Percentiles rank a stretch among this genome's conserved stretches.
Conservation (phyloP, 1,140 invertebrate species). For the Calosoma granatense region DNA sequence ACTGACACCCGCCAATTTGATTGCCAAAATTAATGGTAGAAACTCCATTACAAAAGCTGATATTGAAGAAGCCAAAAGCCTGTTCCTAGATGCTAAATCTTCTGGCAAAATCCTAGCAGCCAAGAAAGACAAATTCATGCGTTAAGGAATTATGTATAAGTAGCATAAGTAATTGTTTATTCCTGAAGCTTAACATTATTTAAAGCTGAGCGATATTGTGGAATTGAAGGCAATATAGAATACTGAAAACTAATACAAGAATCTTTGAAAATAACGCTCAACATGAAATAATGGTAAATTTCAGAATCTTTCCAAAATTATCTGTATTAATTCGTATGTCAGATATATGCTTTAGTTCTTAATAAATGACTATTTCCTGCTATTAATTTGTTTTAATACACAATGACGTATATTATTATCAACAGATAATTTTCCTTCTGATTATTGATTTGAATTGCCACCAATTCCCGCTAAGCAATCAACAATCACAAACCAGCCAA, state of each 20-base stretch:
- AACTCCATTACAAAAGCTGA: conserved; percentile 70
- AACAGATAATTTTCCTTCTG: background rate
- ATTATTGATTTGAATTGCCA: background rate
- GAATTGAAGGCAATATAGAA: too few species aligned
- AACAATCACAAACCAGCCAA: conserved; percentile 13
- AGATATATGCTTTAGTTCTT: background rate
- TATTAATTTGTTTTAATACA: background rate
- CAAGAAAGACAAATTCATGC: conserved; percentile 89
- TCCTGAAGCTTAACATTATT: too few species aligned
- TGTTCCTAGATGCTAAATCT: conserved; percentile 94
- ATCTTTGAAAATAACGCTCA: too few species aligned
- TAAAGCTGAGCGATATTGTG: too few species aligned
- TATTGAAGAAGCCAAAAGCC: conserved; percentile 67
- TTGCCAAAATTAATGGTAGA: conserved; percentile 84
- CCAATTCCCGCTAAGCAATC: background rate
- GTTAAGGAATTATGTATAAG: too few species aligned
- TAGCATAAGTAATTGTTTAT: too few species aligned
- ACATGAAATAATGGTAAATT: too few species aligned
- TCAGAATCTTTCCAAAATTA: too few species aligned
- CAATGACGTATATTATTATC: background rate
- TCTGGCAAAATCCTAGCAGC: conserved; percentile 87
- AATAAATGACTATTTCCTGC: background rate
- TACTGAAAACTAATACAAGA: too few species aligned
- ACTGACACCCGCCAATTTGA: conserved; percentile 79
- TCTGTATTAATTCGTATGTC: too few species aligned